Evolutionary conservation across 2,888 invertebrate species (phyloP).

Genomic region (Oxystoma pomonae): DNA sequence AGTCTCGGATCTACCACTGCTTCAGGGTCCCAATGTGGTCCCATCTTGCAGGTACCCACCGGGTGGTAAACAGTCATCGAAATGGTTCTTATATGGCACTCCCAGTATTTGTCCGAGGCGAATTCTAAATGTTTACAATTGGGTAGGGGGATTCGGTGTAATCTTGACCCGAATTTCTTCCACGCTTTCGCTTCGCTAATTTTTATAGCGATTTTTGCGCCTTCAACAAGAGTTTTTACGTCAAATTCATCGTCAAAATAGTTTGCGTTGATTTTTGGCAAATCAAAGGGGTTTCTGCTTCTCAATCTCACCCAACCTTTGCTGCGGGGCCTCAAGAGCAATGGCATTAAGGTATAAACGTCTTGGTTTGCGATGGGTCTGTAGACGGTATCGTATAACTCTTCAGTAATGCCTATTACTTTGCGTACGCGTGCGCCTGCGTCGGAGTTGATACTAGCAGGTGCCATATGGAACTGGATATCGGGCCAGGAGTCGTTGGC

Average conservation of each 20-base stretch:
- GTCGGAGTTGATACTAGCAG: conserved; percentile 81
- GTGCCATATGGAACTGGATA: conserved; percentile 90
- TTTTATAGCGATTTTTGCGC: conserved; percentile 69
- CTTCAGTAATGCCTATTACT: conserved; percentile 76
- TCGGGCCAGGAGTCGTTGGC: conserved; percentile 84
- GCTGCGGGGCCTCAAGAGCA: conserved; percentile 75
- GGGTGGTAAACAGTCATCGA: conserved; percentile 91
- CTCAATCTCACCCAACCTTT: conserved; percentile 72
- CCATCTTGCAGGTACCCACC: conserved; percentile 86
- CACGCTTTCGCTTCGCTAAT: conserved; percentile 75
- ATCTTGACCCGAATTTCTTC: conserved; percentile 54
- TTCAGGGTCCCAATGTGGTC: conserved; percentile 68
- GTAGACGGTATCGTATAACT: conserved; percentile 74
- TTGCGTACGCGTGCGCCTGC: conserved; percentile 65
- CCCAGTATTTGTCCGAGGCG: conserved; percentile 78
- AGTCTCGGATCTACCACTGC: conserved; percentile 82
- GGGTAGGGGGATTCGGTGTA: conserved; percentile 72
- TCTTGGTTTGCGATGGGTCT: conserved; percentile 74
- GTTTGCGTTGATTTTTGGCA: conserved; percentile 87
- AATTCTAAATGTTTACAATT: conserved; percentile 71
- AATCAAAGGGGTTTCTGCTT: conserved; percentile 79
- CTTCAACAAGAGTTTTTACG: conserved; percentile 78
- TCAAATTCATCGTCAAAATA: conserved; percentile 82
- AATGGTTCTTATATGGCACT: conserved; percentile 81
- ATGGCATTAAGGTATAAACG: conserved; percentile 81